These are phyloP conservation scores for Ligdia adustata DNA, from an alignment of 2,888 invertebrate species.

Conservation along the genomic window DNA sequence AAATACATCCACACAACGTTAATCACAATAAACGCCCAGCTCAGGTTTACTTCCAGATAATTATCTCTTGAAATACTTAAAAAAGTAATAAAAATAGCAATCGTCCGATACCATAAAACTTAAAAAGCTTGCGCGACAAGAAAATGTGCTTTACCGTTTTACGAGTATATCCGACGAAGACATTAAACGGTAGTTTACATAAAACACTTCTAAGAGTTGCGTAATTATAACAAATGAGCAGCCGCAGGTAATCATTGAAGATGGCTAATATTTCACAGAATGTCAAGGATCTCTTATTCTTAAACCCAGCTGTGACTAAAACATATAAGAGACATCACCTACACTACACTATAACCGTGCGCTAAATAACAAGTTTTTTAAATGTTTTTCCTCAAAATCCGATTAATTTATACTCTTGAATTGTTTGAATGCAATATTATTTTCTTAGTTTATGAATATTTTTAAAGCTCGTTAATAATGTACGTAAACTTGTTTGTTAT, in stretches of 20 bases:
- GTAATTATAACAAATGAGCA: slow-evolving; percentile 39
- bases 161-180: slow-evolving; percentile 23
- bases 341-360: not conserved
- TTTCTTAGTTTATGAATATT: slow-evolving; percentile 4
- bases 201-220: slow-evolving; percentile 21
- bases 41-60: slow-evolving; percentile 12
- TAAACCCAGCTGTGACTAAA: slow-evolving; percentile 37
- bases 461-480: not conserved
- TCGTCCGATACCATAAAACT: slow-evolving; percentile 8
- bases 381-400: slow-evolving; percentile 24
- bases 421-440: slow-evolving; percentile 2
- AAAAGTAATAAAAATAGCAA: slow-evolving; percentile 14
- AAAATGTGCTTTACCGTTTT: slow-evolving; percentile 29
- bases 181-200: slow-evolving; percentile 28
- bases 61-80: slow-evolving; percentile 9
- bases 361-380: slow-evolving; percentile 23
- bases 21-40: slow-evolving; percentile 1
- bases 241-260: slow-evolving; percentile 30
- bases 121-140: slow-evolving; percentile 13
- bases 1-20: slow-evolving; percentile 27
- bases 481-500: not conserved
- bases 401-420: slow-evolving; percentile 16
- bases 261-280: slow-evolving; percentile 37
- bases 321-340: not conserved
- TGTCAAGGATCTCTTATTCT: slow-evolving; percentile 37